Base-by-base conservation (phyloP, 2,888 invertebrate genomes). In the Epiperipatus broadwayi region DNA sequence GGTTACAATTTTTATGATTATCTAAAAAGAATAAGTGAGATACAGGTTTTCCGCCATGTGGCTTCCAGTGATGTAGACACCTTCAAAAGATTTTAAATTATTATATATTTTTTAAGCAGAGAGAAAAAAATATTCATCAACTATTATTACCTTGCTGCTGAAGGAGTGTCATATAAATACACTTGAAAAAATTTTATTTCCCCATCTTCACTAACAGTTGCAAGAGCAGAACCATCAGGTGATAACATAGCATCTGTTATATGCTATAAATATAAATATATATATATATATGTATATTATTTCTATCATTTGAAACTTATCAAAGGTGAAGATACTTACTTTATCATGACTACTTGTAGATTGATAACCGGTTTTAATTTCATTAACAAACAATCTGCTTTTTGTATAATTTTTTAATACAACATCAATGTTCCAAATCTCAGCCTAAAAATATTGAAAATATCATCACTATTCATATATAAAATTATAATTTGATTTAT, bases 11-110 rank as follows among this genome's bases (percentile, higher is more conserved):
- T 51, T 78, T 77, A 53, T 84, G 76, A 59, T 91, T 83, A 59
- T 93, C 93, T 4, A 93, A 68, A 61, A 93, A 93, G 61, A 83
- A 78, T n/a, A 93, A 68, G 18, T 76, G 79, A 22, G 79, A 78
- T 41, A 93, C 70, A 0, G 85, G 75, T 52, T 75, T 73, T 4
- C 85, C 85, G 30, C 71, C 75, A 56, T 93, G 91, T 1, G 93
- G 91, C 53, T 73, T 72, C 91, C 93, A 89, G 53, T 81, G 73
- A 64, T 91, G 85, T 44, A 91, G 65, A 60, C 84, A 85, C 46
- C 80, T 57, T 42, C 2, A 47, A 41, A 21, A 8, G 31, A 31
- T 25, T 10, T 10, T 25, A 25, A 25, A n/a, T 10, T 8, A 25
- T n/a, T n/a, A 25, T 25, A n/a, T 10, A n/a, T 25, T 10, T 8